Base-by-base conservation (phyloP, 2,113 vertebrate species). In the Cyanoliseus patagonus region DNA sequence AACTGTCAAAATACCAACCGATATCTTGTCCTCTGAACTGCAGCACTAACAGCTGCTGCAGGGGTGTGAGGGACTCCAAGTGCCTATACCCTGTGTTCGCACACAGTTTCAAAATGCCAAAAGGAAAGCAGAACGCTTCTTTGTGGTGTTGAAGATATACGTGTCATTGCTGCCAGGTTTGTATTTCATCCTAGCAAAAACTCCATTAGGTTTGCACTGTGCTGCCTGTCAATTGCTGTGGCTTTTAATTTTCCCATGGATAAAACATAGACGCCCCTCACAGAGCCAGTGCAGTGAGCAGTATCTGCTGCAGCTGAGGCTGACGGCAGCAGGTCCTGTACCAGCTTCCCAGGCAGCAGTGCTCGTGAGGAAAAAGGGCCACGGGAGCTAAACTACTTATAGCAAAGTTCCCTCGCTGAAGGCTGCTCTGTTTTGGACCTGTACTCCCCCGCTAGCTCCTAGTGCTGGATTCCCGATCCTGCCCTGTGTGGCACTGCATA, bases 321-420 rank as follows among this genome's bases (percentile, higher is more conserved):
- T 33, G 33, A 7, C 0, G 3, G 31, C 0, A 55, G 39, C 6
- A 1, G 69, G 9, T 66, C 3, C 0, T 6, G 41, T 15, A 4
- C n/a, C 46, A 8, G 67, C n/a, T 35, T 12, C 57, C 42, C 53
- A 14, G 62, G 30, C 42, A 73, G 64, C 69, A 55, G 24, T 4
- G 11, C 2, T 19, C 4, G 5, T 0, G 1, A 6, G 13, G 44
- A 28, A 11, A 19, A n/a, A 25, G n/a, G 17, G 20, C 10, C 0
- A 0, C 1, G 15, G 64, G 6, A 41, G 37, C 24, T 39, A 11
- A 24, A 53, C 12, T 4, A 2, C 57, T 77, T 35, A 11, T 6
- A 28, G 27, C 18, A 13, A 52, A 47, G 35, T 33, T 74, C 30
- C 13, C 27, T 41, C 23, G 3, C 30, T 0, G 15, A 33, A 41